Evolutionary conservation across 2,888 invertebrate species (phyloP), one percentile per base, ranked within the genome.

Genomic region (Platerodrilus igneus): DNA sequence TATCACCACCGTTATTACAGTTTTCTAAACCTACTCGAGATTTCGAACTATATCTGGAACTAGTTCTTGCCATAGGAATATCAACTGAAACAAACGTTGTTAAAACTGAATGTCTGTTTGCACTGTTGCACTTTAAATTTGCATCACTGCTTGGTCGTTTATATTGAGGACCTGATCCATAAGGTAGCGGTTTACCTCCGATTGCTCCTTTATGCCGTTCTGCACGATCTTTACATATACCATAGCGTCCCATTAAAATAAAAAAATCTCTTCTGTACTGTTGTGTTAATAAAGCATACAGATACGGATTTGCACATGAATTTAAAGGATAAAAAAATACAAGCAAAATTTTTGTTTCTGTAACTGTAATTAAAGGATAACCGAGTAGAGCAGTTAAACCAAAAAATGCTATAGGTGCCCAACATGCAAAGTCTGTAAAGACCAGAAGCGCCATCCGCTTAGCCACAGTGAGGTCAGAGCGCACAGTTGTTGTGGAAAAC

Each of bases 281-380:
- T 51, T 79, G 78, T 2, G 81, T 81, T 41, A 80, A 69, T 40
- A 81, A 71, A 3, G 80, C 81, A 60, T 82, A 83, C 19, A 83
- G 64, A 58, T 79, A 80, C 0, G 83, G 82, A 59, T 83, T 83
- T 42, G 80, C 78, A 57, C 79, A 81, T 2, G 79, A 76, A 63
- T 83, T 82, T 47, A 83, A 67, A 0, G 83, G 82, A 57, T 81
- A 78, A 63, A 82, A 79, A 58, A 81, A 80, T 6, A 83, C 80
- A 45, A 79, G 62, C 4, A 79, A 69, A 35, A 82, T 72, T 55
- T 72, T 72, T 3, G 70, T 68, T 48, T 70, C 67, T 3, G 71
- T 68, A 1, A 72, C 71, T n/a, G 64, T 75, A 33, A 82, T 78
- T 19, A 81, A 66, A 1, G 81, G 78, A 45, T 71, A 67, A 8